A percentile compares a stretch with the other conserved stretches of the same genome.
Conservation (phyloP, 2,113 vertebrate genomes). For the Corythaixoides concolor region DNA sequence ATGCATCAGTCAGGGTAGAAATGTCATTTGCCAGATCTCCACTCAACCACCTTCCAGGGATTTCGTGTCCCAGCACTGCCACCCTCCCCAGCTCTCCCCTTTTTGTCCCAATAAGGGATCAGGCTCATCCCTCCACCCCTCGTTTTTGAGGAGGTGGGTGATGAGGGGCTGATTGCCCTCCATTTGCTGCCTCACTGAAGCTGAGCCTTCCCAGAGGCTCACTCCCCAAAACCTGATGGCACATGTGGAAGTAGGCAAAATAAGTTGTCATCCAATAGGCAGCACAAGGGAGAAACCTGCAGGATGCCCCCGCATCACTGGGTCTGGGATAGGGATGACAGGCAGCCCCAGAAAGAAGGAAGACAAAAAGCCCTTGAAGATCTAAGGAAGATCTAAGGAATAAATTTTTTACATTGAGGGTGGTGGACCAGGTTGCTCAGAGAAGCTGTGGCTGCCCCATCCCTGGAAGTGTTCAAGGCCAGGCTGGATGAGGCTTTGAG, state of each 20-base stretch:
- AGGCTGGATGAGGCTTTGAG: too few species aligned
- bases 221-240: neutral
- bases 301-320: accelerated
- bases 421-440: too few species aligned
- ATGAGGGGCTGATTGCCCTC: neutral
- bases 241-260: neutral
- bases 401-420: too few species aligned
- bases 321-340: neutral
- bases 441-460: too few species aligned
- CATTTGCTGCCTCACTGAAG: neutral
- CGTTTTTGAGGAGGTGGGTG: accelerated
- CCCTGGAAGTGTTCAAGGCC: too few species aligned
- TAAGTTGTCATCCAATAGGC: neutral
- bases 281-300: neutral
- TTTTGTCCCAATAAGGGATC: neutral
- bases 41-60: neutral
- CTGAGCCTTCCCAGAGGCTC: neutral
- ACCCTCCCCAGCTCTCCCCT: neutral
- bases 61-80: neutral
- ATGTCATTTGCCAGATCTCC: neutral
- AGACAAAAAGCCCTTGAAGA: neutral
- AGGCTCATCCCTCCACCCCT: neutral
- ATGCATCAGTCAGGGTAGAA: neutral
- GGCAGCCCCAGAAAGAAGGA: neutral
- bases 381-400: too few species aligned